A percentile compares a stretch with the other conserved stretches of the same genome.
Conservation (phyloP, 2,797 vertebrate species). For the Danio aesculapii region DNA sequence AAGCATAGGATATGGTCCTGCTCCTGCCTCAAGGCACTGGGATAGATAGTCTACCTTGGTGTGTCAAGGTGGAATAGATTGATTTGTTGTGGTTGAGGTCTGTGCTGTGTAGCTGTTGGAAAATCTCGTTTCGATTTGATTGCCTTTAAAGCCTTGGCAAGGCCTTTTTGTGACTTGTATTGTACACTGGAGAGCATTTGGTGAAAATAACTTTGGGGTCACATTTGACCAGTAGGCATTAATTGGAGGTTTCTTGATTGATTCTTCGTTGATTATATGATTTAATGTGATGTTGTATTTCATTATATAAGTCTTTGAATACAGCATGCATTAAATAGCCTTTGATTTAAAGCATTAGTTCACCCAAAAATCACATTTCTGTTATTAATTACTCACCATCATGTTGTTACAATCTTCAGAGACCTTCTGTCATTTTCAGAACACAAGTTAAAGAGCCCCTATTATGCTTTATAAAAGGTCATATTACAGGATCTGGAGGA, state of each 20-base stretch:
- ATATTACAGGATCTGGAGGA: no score
- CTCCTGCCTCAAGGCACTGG: conserved; percentile 55
- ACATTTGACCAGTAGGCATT: background rate
- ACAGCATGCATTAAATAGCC: background rate
- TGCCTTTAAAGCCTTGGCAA: conserved; percentile 38
- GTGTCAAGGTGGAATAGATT: conserved; percentile 57
- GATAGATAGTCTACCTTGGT: conserved; percentile 62
- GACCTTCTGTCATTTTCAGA: no score
- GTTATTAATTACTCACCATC: no score
- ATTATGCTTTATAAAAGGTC: no score
- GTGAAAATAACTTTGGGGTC: conserved; percentile 2
- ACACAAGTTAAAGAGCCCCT: no score
- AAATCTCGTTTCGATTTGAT: conserved; percentile 53
- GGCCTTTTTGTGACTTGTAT: conserved; percentile 37
- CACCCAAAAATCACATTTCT: no score
- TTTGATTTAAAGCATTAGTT: background rate
- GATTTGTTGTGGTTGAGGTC: conserved; percentile 57
- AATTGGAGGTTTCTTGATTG: background rate
- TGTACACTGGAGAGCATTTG: conserved; percentile 23
- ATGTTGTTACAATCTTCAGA: no score
- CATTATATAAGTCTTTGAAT: no score
- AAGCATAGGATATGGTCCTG: conserved; percentile 59
- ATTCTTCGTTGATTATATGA: conserved; percentile 5
- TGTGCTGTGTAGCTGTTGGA: conserved; percentile 52
- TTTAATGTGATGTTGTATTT: no score